Conservation (phyloP, 2,888 invertebrate genomes). For the Sinopyrophorus schimmeli region DNA sequence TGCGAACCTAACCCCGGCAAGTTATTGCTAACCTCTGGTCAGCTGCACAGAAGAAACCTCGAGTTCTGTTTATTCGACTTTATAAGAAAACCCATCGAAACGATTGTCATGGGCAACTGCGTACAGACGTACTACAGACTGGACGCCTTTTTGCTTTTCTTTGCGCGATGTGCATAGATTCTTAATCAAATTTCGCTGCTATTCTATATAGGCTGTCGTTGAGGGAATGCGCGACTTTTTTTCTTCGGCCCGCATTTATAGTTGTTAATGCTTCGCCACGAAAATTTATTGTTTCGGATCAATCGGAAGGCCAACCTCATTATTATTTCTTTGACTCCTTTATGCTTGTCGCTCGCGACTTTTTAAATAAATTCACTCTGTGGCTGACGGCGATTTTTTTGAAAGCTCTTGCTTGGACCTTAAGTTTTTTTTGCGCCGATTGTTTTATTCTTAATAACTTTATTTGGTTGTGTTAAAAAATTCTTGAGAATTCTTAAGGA, state of each 20-base stretch:
- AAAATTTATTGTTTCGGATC: conserved; percentile 21
- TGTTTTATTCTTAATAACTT: no score
- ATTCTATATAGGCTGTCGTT: conserved; percentile 54
- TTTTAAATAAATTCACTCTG: no score
- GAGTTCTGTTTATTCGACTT: conserved; percentile 16
- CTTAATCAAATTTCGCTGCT: conserved; percentile 56
- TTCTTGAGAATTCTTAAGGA: no score
- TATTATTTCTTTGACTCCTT: no score
- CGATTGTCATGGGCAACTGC: conserved; percentile 45
- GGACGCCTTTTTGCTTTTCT: conserved; percentile 52
- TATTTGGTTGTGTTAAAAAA: no score
- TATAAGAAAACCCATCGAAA: conserved; percentile 17
- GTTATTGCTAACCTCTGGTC: conserved; percentile 56
- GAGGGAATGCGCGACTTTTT: conserved; percentile 50
- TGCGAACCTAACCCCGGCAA: conserved; percentile 54
- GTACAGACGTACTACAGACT: conserved; percentile 55
- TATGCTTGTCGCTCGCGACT: no score
- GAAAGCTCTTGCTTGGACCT: no score
- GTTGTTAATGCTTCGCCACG: conserved; percentile 26
- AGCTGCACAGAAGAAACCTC: conserved; percentile 43
- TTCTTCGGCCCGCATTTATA: conserved; percentile 28
- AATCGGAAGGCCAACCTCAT: conserved; percentile 21
- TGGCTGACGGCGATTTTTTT: no score
- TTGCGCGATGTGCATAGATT: conserved; percentile 52
- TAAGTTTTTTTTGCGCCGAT: no score